A percentile compares a stretch with the other conserved stretches of the same genome.
Evolutionary conservation across 2,888 invertebrate species (phyloP).

Genomic region (Noctuana brunneofusca): DNA sequence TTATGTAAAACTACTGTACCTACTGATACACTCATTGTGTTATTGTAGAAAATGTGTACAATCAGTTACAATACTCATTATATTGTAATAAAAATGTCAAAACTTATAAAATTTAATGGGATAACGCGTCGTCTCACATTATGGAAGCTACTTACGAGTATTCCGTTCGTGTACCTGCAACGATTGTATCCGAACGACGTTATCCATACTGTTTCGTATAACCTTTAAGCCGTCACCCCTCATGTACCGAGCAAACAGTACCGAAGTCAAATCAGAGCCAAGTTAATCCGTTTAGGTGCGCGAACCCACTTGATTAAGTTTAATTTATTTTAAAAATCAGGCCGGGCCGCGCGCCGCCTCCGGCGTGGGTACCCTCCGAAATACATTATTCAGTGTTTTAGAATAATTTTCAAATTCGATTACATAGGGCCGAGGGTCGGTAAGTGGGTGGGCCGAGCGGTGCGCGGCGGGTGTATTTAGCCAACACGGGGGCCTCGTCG

Average conservation of each 20-base stretch:
- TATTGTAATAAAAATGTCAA: too few relatives aligned
- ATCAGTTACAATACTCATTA: too few relatives aligned
- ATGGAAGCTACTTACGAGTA: conserved; percentile 6
- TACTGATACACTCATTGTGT: too few relatives aligned
- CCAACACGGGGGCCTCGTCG: conserved; percentile 81
- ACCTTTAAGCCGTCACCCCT: conserved; percentile 70
- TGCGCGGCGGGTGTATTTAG: conserved; percentile 79
- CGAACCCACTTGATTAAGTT: conserved; percentile 83
- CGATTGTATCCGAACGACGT: conserved; percentile 49
- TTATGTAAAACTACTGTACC: too few relatives aligned
- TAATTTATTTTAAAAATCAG: conserved; percentile 83
- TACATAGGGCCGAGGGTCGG: conserved; percentile 82
- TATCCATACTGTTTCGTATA: conserved; percentile 64
- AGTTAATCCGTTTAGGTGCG: conserved; percentile 83
- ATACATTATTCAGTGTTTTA: conserved; percentile 84
- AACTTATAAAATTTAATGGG: too few relatives aligned
- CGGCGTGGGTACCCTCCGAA: conserved; percentile 74
- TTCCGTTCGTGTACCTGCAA: conserved; percentile 1
- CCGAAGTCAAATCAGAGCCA: conserved; percentile 79
- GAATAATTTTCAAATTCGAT: conserved; percentile 84
- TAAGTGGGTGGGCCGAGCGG: conserved; percentile 60
- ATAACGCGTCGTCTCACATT: conserved; percentile 1
- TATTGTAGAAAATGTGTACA: too few relatives aligned
- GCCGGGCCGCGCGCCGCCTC: conserved; percentile 69
- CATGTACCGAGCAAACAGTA: conserved; percentile 71